Evolutionary conservation across 2,888 invertebrate genomes (phyloP).

Genomic region (Panorpa germanica): DNA sequence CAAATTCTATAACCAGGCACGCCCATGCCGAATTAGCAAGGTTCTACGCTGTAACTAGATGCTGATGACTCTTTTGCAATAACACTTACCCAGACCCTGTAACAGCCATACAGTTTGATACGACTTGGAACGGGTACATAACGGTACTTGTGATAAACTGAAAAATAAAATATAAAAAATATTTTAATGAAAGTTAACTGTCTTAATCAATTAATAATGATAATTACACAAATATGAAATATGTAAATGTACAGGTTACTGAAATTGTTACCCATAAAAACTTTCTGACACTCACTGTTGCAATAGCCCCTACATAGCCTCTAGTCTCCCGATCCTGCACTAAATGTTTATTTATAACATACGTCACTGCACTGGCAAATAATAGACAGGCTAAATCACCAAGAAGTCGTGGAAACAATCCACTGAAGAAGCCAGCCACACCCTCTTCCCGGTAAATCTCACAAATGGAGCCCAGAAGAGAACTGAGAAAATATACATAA

Average conservation of each 20-base stretch:
- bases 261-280: no score
- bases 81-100: slow-evolving; percentile 45
- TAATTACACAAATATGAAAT: slow-evolving; percentile 10
- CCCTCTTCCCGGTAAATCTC: slow-evolving; percentile 80
- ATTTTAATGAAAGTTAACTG: background rate
- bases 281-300: slow-evolving; percentile 14
- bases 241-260: slow-evolving; percentile 2
- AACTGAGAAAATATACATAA: slow-evolving; percentile 26
- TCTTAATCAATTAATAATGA: slow-evolving; percentile 9
- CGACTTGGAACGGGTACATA: slow-evolving; percentile 85
- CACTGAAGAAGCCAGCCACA: slow-evolving; percentile 69
- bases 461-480: slow-evolving; percentile 51
- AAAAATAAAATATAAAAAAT: slow-evolving; percentile 13
- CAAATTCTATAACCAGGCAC: no score
- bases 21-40: no score
- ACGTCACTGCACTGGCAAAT: slow-evolving; percentile 56
- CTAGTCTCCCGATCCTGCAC: slow-evolving; percentile 49
- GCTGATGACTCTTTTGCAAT: slow-evolving; percentile 4
- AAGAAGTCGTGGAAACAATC: slow-evolving; percentile 69
- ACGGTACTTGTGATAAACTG: slow-evolving; percentile 63
- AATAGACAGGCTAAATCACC: slow-evolving; percentile 68
- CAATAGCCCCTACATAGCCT: slow-evolving; percentile 33
- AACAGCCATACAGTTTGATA: slow-evolving; percentile 80
- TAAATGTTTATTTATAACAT: slow-evolving; percentile 60
- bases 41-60: background rate